Conservation (phyloP, 2,113 vertebrate genomes). For the Dicrurus megarhynchus region DNA sequence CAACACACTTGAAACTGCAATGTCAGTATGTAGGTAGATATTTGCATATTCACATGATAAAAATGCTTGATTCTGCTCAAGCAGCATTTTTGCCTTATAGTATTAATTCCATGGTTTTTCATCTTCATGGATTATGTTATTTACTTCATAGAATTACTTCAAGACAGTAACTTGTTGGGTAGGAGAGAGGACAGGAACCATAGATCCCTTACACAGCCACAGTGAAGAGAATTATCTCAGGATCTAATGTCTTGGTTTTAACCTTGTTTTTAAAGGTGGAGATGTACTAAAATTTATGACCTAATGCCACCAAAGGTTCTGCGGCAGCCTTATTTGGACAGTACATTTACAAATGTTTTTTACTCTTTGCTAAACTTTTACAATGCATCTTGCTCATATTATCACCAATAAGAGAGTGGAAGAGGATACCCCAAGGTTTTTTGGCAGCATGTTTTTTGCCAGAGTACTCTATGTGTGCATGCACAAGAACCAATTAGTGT, state of each 20-base stretch:
- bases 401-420: background rate
- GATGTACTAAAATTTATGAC: background rate
- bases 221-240: background rate
- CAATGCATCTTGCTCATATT: background rate
- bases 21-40: background rate
- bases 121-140: background rate
- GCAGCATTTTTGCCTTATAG: background rate
- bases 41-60: background rate
- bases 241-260: background rate
- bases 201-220: background rate
- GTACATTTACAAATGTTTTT: background rate
- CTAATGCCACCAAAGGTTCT: background rate
- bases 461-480: background rate
- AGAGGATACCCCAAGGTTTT: background rate
- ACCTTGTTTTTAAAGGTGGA: background rate
- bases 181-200: background rate
- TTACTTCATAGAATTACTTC: background rate
- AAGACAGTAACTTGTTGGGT: background rate
- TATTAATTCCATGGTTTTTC: background rate
- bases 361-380: background rate
- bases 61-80: background rate
- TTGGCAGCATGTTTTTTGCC: background rate
- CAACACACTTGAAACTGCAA: background rate
- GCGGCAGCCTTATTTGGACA: background rate
- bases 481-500: conserved; percentile 53